These are phyloP conservation scores for Caenorhabditis briggsae DNA, from an alignment of 1,140 invertebrate genomes.

Conservation along the genomic window DNA sequence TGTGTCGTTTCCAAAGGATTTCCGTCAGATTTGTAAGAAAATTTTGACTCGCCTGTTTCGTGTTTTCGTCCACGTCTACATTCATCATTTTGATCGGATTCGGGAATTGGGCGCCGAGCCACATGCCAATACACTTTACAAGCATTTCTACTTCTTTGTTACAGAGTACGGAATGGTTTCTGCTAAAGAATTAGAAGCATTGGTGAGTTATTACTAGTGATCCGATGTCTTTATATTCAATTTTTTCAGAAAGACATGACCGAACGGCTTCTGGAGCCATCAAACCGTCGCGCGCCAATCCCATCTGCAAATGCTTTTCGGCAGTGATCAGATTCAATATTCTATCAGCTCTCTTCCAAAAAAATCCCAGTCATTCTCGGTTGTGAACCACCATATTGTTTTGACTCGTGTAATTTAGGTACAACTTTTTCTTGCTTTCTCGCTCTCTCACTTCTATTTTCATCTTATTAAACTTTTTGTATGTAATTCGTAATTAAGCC, in stretches of 20 bases:
- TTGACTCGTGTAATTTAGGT: background rate
- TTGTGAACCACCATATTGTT: conserved; percentile 22
- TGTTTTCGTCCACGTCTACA: conserved; percentile 96
- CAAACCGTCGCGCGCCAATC: conserved; percentile 21
- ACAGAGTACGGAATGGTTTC: conserved; percentile 89
- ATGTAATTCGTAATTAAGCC: background rate
- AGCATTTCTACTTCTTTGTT: conserved; percentile 96
- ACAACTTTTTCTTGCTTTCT: background rate
- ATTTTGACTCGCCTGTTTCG: conserved; percentile 91
- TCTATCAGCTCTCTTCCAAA: too few relatives aligned
- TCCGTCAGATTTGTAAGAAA: conserved; percentile 86
- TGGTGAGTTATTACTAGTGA: conserved; percentile 79
- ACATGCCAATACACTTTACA: conserved; percentile 95
- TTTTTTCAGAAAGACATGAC: conserved; percentile 68
- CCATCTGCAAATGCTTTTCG: conserved; percentile 42
- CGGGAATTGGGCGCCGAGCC: conserved; percentile 91
- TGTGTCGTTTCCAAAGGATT: conserved; percentile 90
- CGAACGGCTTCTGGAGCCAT: conserved; percentile 62
- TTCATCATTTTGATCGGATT: conserved; percentile 93
- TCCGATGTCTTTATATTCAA: background rate
- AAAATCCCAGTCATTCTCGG: conserved; percentile 29
- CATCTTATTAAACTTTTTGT: background rate
- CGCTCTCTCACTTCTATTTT: background rate
- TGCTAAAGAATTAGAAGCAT: conserved; percentile 88
- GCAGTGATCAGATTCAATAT: background rate